Evolutionary conservation across 2,888 invertebrate genomes (phyloP), one percentile per base, ranked within the genome.

Genomic region (Apodemia duryi): DNA sequence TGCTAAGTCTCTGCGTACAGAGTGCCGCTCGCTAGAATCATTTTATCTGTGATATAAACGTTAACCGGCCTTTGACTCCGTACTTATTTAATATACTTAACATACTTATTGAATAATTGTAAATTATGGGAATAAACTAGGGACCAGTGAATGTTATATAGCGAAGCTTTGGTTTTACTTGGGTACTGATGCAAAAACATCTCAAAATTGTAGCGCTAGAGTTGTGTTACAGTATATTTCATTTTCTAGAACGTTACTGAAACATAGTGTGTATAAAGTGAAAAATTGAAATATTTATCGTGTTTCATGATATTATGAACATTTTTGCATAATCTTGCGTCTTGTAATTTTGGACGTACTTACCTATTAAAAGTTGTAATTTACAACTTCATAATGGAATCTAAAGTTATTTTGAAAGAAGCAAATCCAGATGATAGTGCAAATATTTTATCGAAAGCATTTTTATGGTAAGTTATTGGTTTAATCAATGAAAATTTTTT

Each of bases 361-460:
- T n/a, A n/a, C n/a, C n/a, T n/a, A n/a, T n/a, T n/a, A n/a, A n/a
- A n/a, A n/a, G n/a, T n/a, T n/a, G n/a, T n/a, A n/a, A n/a, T n/a
- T n/a, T n/a, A n/a, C n/a, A n/a, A n/a, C n/a, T n/a, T n/a, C 61
- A 63, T 38, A 67, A 95, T 95, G 95, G 94, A 95, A 78, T 92
- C 93, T 63, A 94, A 93, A 77, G 93, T 93, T 70, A 93, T 93
- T 74, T 85, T 93, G 70, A 91, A 93, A 66, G 93, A 94, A 73
- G 93, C 93, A 65, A 95, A 94, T 81, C 95, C 95, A 0, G 91
- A 93, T 73, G 88, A 91, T 51, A 88, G 83, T 64, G 93, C 94
- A 0, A 95, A 94, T 80, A 75, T 92, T 61, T 67, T 94, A 32
- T 94, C 94, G 10, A 94, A 91, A 83, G 80, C 94, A 70, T 85